Evolutionary conservation across 1,140 invertebrate genomes (phyloP).

Genomic region (Stegodyphus dumicola): DNA sequence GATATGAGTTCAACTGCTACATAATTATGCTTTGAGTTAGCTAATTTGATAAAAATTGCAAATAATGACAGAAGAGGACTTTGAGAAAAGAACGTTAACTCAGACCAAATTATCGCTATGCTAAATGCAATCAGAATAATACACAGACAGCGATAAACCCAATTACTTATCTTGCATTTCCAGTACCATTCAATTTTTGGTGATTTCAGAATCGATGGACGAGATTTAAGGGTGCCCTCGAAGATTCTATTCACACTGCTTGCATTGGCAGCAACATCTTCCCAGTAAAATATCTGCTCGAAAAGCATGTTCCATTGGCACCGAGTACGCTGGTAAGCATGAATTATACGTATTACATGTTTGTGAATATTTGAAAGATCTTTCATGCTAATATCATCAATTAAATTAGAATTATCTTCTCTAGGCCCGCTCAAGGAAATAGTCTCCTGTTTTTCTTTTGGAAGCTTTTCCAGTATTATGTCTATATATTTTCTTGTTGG

Average conservation of each 20-base stretch:
- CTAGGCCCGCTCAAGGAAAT: constrained; percentile 61
- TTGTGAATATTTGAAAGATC: constrained; percentile 76
- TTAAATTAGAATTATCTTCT: constrained; percentile 53
- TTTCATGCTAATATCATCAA: constrained; percentile 81
- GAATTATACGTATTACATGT: constrained; percentile 84
- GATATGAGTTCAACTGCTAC: constrained; percentile 77
- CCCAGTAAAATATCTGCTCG: constrained; percentile 77
- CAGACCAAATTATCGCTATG: neutral
- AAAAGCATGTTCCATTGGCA: constrained; percentile 91
- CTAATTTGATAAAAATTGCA: neutral
- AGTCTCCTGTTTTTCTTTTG: constrained; percentile 66
- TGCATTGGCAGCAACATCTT: constrained; percentile 87
- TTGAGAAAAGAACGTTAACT: neutral
- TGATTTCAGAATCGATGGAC: constrained; percentile 70
- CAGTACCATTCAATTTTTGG: neutral
- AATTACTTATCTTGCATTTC: neutral
- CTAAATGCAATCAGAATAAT: neutral
- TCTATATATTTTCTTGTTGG: neutral
- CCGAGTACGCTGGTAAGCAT: constrained; percentile 90
- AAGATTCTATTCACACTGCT: constrained; percentile 80
- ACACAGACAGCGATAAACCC: neutral
- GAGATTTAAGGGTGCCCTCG: constrained; percentile 78
- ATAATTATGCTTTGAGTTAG: neutral
- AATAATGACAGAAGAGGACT: neutral
- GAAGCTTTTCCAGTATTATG: constrained; percentile 65